Evolutionary conservation across 2,888 invertebrate species (phyloP).

Genomic region (Aquatica leii): DNA sequence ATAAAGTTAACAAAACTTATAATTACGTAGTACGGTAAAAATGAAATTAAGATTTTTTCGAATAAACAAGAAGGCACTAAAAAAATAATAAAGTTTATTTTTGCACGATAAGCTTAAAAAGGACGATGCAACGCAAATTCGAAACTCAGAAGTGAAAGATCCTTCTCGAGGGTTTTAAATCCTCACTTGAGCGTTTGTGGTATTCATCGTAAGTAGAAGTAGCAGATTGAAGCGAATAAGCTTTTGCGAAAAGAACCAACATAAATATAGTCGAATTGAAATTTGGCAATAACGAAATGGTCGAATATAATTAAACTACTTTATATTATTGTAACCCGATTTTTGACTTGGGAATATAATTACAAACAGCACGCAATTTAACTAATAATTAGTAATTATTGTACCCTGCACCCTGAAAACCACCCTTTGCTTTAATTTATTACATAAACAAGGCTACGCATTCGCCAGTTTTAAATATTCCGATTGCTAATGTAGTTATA

Average conservation of each 20-base stretch:
- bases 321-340: slow-evolving; percentile 48
- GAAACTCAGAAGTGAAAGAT: no score
- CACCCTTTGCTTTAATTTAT: slow-evolving; percentile 46
- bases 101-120: no score
- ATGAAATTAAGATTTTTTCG: no score
- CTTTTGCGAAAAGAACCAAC: not conserved
- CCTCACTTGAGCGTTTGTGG: no score
- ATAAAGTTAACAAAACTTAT: no score
- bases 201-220: no score
- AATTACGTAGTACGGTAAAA: no score
- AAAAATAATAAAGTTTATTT: no score
- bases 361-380: slow-evolving; percentile 57
- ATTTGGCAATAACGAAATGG: slow-evolving; percentile 43
- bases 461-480: slow-evolving; percentile 43
- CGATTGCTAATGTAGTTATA: slow-evolving; percentile 49
- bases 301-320: slow-evolving; percentile 43
- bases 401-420: slow-evolving; percentile 45
- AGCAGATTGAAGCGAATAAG: no score
- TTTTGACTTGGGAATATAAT: slow-evolving; percentile 54
- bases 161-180: no score
- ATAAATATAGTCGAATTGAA: slow-evolving; percentile 34
- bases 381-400: slow-evolving; percentile 56
- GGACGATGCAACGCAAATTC: no score
- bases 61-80: no score
- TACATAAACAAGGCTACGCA: slow-evolving; percentile 39